Base-by-base conservation (phyloP, 2,888 invertebrate species). In the Idaea straminata region DNA sequence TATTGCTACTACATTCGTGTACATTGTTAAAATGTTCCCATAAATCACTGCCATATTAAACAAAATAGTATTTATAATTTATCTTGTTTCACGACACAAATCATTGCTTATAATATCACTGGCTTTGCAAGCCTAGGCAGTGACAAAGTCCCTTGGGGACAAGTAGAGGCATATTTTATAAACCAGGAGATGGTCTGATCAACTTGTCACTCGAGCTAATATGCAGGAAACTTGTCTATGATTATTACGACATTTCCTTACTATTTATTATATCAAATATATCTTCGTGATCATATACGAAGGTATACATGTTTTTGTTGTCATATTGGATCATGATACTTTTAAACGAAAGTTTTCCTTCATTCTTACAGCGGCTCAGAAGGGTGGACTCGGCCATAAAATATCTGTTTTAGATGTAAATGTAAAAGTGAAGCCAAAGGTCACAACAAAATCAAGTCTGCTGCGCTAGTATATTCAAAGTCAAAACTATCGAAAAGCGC, bases 71-170 rank as follows among this genome's bases (percentile, higher is more conserved):
- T 47, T 10, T 47, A 7, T 7, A 47, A 47, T 47, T 13, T 13
- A 47, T 7, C 47, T 47, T 7, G 13, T 47, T 47, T 47, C 13
- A 10, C 47, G 47, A 59, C 16, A 25, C 16, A 34, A 59, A 16
- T 34, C 15, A 67, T 64, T 66, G 64, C 63, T 65, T 63, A 64
- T 64, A 72, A 72, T 77, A 83, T 83, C 82, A 85, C 81, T 78
- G 82, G 83, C 85, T 82, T 82, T 71, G 70, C 69, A 73, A 82
- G 82, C 84, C 82, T 66, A 68, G 82, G 82, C 83, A 84, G 84
- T 84, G 80, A 74, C 67, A 66, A 60, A 69, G 73, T 77, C 78
- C 75, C 72, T 76, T 75, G 69, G 72, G 75, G 79, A 77, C 73
- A 59, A 61, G 65, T 35, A 62, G 68, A 61, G 66, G 34, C 5